A percentile compares a stretch with the other conserved stretches of the same genome.
Conservation (phyloP, 92 coral and sea anemone genomes). For the Plumapathes pennacea region DNA sequence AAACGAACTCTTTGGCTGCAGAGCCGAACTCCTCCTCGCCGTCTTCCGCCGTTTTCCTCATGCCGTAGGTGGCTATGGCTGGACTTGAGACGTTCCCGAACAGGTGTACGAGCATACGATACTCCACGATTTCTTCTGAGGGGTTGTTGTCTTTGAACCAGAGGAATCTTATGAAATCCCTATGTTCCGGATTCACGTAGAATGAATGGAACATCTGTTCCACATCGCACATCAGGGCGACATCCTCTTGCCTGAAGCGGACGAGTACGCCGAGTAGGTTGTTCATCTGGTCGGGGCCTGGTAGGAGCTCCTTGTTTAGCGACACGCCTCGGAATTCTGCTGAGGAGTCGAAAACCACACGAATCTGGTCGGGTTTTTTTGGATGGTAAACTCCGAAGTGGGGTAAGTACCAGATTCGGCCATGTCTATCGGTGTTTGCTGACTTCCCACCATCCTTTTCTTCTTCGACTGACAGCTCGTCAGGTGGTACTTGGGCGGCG, state of each 20-base stretch:
- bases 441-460: too few relatives aligned
- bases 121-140: conserved; percentile 10
- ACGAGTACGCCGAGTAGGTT: conserved; percentile 5
- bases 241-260: conserved; percentile 4
- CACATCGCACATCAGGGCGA: conserved; percentile 27
- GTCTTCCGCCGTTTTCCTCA: conserved; percentile 15
- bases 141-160: conserved; percentile 37
- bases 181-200: conserved; percentile 3
- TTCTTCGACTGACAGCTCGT: not conserved
- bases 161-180: conserved; percentile 18
- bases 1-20: conserved; percentile 1
- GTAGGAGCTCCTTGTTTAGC: conserved; percentile 6
- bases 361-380: conserved; percentile 9
- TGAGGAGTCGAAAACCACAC: conserved; percentile 10
- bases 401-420: conserved; percentile 5
- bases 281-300: conserved; percentile 25
- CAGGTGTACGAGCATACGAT: conserved; percentile 32
- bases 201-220: conserved; percentile 44
- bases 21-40: too few relatives aligned
- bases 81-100: conserved; percentile 23
- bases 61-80: conserved; percentile 29
- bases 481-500: conserved; percentile 6
- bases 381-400: conserved; percentile 24
- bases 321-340: conserved; percentile 13
- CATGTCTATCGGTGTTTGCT: not conserved